phyloP scores from a whole-genome alignment of 2,797 vertebrate genomes.

The Acestrorhynchus altus region DNA sequence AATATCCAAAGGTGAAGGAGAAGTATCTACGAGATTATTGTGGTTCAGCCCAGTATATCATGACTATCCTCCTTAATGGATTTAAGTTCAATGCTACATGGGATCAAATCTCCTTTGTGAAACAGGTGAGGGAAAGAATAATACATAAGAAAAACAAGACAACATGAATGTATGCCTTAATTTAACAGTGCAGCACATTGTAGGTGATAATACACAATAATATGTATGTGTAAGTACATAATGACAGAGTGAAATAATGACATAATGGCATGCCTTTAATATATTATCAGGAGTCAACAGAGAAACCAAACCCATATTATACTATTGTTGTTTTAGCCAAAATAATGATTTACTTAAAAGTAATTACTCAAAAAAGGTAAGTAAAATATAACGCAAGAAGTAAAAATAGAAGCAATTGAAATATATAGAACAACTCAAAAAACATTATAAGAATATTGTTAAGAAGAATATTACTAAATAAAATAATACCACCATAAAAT shows the following conservation, averaged over 20 bases:
- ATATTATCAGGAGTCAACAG: neutral
- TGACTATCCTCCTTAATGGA: slow-evolving; percentile 75
- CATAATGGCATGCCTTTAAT: neutral
- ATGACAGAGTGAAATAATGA: neutral
- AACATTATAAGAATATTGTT: no score
- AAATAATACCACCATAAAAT: no score
- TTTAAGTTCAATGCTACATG: slow-evolving; percentile 76
- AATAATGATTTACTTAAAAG: no score
- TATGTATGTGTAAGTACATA: neutral
- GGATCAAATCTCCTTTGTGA: slow-evolving; percentile 77
- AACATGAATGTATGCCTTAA: neutral
- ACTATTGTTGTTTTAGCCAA: no score
- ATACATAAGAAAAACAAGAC: neutral
- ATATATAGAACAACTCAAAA: no score
- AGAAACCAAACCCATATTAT: neutral
- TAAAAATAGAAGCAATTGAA: no score
- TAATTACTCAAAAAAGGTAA: no score
- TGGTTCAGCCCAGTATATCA: slow-evolving; percentile 72
- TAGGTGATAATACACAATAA: neutral
- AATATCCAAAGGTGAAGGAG: slow-evolving; percentile 52
- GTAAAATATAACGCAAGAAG: no score
- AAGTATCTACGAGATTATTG: slow-evolving; percentile 76
- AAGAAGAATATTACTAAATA: no score
- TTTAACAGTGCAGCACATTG: neutral
- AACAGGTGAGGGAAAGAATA: slow-evolving; percentile 71